phyloP scores from a whole-genome alignment of 2,113 vertebrate species.

The Hystrix brachyura region DNA sequence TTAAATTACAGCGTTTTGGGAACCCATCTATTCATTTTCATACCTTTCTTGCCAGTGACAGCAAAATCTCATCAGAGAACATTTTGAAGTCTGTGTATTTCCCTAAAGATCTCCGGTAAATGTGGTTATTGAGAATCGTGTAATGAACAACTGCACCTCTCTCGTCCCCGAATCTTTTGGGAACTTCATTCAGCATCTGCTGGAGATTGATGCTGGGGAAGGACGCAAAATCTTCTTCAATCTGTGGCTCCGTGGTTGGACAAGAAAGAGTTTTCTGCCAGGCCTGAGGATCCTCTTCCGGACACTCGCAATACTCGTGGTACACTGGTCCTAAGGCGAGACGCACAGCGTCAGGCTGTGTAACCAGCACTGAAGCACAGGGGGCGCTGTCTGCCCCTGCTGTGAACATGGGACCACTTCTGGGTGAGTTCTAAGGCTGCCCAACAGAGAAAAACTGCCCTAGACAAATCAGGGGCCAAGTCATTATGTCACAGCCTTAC shows the following conservation, averaged over 20 bases:
- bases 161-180: slow-evolving; percentile 90
- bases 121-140: slow-evolving; percentile 90
- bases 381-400: neutral
- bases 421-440: neutral
- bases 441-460: neutral
- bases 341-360: neutral
- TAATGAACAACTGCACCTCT: slow-evolving; percentile 95
- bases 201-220: slow-evolving; percentile 94
- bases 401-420: neutral
- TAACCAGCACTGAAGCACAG: neutral
- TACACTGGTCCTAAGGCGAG: slow-evolving; percentile 92
- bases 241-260: slow-evolving; percentile 91
- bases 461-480: neutral
- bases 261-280: slow-evolving; percentile 92
- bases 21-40: neutral
- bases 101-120: slow-evolving; percentile 94
- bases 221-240: slow-evolving; percentile 90
- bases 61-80: slow-evolving; percentile 97
- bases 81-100: slow-evolving; percentile 99
- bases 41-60: slow-evolving; percentile 96
- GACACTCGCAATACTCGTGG: slow-evolving; percentile 96
- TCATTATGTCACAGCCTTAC: neutral
- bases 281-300: slow-evolving; percentile 86
- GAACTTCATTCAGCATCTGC: slow-evolving; percentile 92
- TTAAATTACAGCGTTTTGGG: neutral